phyloP scores from a whole-genome alignment of 2,888 invertebrate genomes.

The Cerastoderma edule region DNA sequence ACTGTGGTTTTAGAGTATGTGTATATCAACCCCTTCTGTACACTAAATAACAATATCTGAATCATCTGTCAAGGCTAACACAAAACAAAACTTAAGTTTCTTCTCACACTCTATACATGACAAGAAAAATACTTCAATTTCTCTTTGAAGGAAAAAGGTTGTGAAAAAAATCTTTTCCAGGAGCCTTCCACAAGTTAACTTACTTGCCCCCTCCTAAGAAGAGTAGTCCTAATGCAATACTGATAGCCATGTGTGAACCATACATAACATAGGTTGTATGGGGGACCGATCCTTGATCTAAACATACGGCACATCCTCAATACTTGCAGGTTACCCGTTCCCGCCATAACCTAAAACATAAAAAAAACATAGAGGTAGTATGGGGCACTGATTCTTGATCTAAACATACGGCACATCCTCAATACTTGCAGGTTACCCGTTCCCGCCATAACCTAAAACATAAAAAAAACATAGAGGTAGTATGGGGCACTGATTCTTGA shows the following conservation, averaged over 20 bases:
- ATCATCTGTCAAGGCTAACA: no score
- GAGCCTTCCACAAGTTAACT: slow-evolving; percentile 23
- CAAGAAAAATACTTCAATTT: neutral
- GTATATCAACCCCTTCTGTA: no score
- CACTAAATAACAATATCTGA: no score
- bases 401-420: slow-evolving; percentile 92
- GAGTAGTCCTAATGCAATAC: slow-evolving; percentile 95
- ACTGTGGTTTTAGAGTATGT: no score
- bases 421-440: slow-evolving; percentile 94
- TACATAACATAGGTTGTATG: slow-evolving; percentile 88
- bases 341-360: no score
- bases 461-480: slow-evolving; percentile 87
- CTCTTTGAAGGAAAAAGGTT: neutral
- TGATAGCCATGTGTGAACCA: slow-evolving; percentile 97
- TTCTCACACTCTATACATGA: no score
- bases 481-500: slow-evolving; percentile 88
- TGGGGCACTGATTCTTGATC: slow-evolving; percentile 88
- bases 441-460: no score
- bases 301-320: slow-evolving; percentile 93
- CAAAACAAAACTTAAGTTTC: no score
- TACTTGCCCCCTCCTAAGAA: slow-evolving; percentile 97
- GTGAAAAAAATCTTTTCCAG: neutral
- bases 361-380: slow-evolving; percentile 87
- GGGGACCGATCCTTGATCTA: slow-evolving; percentile 89
- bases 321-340: slow-evolving; percentile 93